phyloP scores from a whole-genome alignment of 2,113 vertebrate genomes.

The Ellobius talpinus region DNA sequence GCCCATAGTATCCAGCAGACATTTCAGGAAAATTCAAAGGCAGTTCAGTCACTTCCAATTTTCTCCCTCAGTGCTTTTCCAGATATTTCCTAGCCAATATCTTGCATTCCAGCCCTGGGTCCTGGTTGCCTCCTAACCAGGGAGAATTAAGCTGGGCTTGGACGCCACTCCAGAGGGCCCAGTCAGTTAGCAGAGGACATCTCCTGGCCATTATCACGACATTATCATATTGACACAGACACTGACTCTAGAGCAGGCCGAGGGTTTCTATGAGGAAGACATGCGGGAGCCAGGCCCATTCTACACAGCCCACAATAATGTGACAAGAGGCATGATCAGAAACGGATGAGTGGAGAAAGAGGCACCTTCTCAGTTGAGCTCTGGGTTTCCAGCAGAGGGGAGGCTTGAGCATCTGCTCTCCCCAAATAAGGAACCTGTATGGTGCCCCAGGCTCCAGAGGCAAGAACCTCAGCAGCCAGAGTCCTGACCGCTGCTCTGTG shows the following conservation, averaged over 20 bases:
- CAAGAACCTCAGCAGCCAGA: neutral
- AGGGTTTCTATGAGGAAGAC: neutral
- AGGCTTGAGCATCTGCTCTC: neutral
- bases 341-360: neutral
- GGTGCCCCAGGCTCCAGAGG: neutral
- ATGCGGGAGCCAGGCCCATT: neutral
- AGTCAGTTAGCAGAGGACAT: constrained; percentile 57
- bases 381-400: constrained; percentile 14
- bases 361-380: neutral
- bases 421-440: neutral
- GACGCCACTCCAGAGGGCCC: constrained; percentile 53
- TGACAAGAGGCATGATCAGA: neutral
- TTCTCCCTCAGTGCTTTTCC: constrained; percentile 61
- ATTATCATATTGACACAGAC: constrained; percentile 69
- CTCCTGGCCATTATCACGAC: constrained; percentile 30
- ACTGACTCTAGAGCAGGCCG: neutral
- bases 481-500: neutral
- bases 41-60: constrained; percentile 68
- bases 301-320: neutral
- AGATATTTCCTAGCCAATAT: constrained; percentile 32
- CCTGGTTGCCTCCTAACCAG: constrained; percentile 28
- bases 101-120: constrained; percentile 35
- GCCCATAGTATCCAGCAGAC: too few species aligned
- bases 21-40: too few species aligned
- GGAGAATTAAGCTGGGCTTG: constrained; percentile 57